phyloP scores from a whole-genome alignment of 2,888 invertebrate genomes.

The Chalcosyrphus nemorum region DNA sequence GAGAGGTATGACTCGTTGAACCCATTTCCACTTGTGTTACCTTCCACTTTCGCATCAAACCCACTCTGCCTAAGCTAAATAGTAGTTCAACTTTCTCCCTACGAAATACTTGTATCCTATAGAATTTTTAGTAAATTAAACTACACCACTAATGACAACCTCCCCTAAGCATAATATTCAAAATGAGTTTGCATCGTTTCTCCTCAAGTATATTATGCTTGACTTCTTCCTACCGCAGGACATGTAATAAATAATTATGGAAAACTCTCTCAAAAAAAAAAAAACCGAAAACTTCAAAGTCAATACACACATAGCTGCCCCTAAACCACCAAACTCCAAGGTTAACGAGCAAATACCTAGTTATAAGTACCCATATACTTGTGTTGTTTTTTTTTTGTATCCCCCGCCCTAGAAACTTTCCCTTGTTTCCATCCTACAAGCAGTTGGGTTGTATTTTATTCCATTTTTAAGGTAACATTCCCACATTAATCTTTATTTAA shows the following conservation, averaged over 20 bases:
- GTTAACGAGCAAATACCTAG: conserved; percentile 42
- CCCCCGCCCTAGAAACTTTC: not conserved
- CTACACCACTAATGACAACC: not conserved
- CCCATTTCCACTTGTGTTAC: too few species aligned
- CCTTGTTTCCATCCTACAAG: too few species aligned
- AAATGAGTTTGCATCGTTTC: not conserved
- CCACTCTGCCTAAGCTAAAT: too few species aligned
- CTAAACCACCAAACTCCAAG: conserved; percentile 44
- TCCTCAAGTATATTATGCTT: not conserved
- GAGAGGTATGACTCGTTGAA: too few species aligned
- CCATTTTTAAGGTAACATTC: conserved; percentile 55
- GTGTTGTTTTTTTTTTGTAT: not conserved
- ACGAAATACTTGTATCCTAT: too few species aligned
- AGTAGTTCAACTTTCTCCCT: too few species aligned
- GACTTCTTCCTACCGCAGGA: not conserved
- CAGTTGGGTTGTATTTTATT: too few species aligned
- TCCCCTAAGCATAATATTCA: not conserved
- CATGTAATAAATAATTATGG: not conserved
- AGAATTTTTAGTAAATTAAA: not conserved
- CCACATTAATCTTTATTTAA: conserved; percentile 73
- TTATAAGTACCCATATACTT: not conserved
- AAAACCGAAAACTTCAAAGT: conserved; percentile 62
- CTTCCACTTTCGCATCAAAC: too few species aligned
- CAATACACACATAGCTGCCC: conserved; percentile 35
- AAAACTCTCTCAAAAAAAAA: not conserved